Evolutionary conservation across 2,113 vertebrate genomes (phyloP).

Genomic region (Chionis minor): DNA sequence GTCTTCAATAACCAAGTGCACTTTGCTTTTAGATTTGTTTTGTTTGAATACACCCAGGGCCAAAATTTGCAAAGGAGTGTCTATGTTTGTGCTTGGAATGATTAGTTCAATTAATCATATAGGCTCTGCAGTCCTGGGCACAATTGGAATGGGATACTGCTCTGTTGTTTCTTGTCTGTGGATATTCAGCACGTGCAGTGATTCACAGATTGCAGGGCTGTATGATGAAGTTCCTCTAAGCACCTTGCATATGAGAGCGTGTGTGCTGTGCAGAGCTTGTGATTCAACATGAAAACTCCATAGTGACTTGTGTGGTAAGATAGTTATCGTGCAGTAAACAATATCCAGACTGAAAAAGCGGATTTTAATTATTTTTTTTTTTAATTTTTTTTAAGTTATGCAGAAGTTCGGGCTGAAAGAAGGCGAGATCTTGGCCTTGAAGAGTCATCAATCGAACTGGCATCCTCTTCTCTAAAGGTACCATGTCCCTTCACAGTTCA

Average conservation of each 20-base stretch:
- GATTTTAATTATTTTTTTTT: background rate
- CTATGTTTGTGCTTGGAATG: background rate
- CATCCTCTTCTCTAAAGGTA: slow-evolving; percentile 85
- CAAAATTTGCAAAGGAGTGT: background rate
- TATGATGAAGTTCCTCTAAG: background rate
- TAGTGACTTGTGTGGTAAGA: background rate
- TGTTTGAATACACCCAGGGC: background rate
- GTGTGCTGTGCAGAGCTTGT: background rate
- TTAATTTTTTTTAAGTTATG: slow-evolving; percentile 73
- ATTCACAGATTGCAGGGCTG: background rate
- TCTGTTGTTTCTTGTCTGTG: background rate
- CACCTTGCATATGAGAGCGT: background rate
- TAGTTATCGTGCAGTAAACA: background rate
- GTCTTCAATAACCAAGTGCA: background rate
- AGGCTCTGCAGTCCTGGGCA: background rate
- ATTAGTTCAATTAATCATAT: background rate
- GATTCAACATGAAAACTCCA: background rate
- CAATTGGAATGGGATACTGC: background rate
- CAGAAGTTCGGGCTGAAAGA: slow-evolving; percentile 86
- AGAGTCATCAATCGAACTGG: slow-evolving; percentile 82
- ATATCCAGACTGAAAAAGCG: background rate
- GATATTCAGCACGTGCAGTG: background rate
- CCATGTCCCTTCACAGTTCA: background rate
- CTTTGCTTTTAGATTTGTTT: background rate
- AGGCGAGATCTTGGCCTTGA: slow-evolving; percentile 85